Conservation (phyloP, 1,140 invertebrate genomes). For the Episyrphus balteatus region DNA sequence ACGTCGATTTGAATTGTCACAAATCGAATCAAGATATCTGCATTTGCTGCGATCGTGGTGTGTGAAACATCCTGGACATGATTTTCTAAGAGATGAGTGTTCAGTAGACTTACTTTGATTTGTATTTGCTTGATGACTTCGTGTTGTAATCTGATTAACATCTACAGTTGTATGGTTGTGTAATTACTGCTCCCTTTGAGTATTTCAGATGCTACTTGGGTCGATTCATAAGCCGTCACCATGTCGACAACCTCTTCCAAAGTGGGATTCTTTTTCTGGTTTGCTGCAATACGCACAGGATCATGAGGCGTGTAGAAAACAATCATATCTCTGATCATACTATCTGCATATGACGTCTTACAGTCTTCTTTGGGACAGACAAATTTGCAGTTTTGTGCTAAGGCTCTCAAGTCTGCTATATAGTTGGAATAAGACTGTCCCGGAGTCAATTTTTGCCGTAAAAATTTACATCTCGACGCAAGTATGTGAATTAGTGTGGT, state of each 20-base stretch:
- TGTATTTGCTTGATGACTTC: no score
- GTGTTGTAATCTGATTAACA: no score
- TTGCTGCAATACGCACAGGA: not conserved
- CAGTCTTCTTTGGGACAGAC: constrained; percentile 1
- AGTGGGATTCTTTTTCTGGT: constrained; percentile 1
- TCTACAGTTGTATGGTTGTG: no score
- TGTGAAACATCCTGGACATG: no score
- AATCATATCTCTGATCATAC: constrained; percentile 1
- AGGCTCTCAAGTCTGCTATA: not conserved
- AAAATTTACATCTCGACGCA: constrained; percentile 1
- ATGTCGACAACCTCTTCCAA: constrained; percentile 3
- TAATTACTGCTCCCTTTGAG: no score
- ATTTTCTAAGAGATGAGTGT: no score
- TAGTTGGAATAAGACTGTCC: constrained; percentile 1
- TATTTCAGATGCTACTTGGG: not conserved
- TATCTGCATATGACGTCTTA: constrained; percentile 1
- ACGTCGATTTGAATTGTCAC: no score
- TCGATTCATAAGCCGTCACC: not conserved
- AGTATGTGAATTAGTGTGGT: not conserved
- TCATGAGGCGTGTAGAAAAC: constrained; percentile 3
- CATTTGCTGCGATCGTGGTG: no score
- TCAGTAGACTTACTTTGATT: no score
- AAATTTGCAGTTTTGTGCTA: not conserved
- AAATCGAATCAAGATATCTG: no score
- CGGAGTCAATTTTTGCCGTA: not conserved